These are phyloP conservation scores for Laupala kohalensis DNA, from an alignment of 1,140 invertebrate species.

Conservation along the genomic window DNA sequence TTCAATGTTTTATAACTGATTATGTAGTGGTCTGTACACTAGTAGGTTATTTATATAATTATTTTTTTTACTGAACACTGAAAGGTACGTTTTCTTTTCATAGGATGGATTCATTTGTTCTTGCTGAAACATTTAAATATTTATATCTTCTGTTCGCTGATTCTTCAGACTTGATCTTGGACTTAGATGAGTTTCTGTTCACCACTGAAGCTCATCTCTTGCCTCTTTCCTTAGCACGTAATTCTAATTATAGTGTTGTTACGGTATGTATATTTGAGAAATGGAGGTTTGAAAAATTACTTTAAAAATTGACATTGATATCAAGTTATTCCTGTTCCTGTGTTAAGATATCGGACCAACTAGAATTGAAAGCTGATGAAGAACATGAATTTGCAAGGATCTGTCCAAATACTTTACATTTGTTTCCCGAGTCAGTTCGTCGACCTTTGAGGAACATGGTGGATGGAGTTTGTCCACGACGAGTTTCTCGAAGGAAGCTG, in stretches of 20 bases:
- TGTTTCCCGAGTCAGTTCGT: constrained; percentile 66
- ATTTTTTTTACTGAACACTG: constrained; percentile 16
- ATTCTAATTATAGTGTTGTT: constrained; percentile 26
- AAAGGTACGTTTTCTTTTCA: too few species aligned
- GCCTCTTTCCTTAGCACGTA: constrained; percentile 63
- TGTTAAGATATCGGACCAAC: constrained; percentile 8
- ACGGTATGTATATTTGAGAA: constrained; percentile 30
- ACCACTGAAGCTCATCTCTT: constrained; percentile 95
- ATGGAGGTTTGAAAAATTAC: constrained; percentile 21
- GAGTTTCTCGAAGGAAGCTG: constrained; percentile 41
- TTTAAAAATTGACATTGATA: neutral
- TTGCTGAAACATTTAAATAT: constrained; percentile 97
- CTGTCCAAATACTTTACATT: constrained; percentile 71
- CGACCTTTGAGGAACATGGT: constrained; percentile 72
- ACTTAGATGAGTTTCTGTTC: constrained; percentile 93
- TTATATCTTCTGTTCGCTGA: constrained; percentile 88
- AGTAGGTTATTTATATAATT: neutral
- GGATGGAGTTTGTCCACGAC: constrained; percentile 60
- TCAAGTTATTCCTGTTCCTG: neutral
- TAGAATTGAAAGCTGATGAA: constrained; percentile 18
- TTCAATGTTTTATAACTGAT: too few species aligned
- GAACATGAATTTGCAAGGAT: constrained; percentile 47
- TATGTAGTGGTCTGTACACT: too few species aligned
- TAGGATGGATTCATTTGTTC: constrained; percentile 96
- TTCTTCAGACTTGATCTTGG: constrained; percentile 69